Base-by-base conservation (phyloP, 1,140 invertebrate genomes). In the Aphaenogaster ashmeadi region DNA sequence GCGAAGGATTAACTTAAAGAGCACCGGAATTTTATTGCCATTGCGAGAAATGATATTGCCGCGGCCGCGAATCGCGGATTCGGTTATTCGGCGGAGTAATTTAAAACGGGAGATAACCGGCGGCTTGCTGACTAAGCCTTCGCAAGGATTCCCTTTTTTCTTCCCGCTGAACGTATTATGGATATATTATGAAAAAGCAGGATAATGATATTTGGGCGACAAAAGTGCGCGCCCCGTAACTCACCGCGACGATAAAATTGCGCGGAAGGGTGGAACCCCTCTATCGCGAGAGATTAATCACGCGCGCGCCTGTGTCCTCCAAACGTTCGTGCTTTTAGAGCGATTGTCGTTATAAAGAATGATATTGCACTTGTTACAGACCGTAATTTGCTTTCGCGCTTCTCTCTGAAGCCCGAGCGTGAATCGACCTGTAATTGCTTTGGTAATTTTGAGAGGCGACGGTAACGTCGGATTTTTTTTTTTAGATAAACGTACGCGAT, bases 1-100 rank as follows among this genome's bases (percentile, higher is more conserved):
- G 52, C 54, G 69, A 36, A 75, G 80, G 69, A 75, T 84, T 84
- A 84, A 38, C 72, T 74, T 84, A 84, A 84, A 69, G 41, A 27
- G 66, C 66, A 11, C 66, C n/a, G 66, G 41, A 69, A 75, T n/a
- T 75, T 81, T 81, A 81, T 81, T 69, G 69, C 47, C 52, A 36
- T 47, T 7, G 27, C 18, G 69, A 62, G n/a, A 75, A 74, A 84
- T 75, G 80, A 84, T 84, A 84, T 84, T 50, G 54, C 80, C 67
- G 67, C n/a, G 18, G 13, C n/a, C 27, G 18, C 62, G 60, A 80
- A 69, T 58, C 41, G 18, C 38, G 18, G 8, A 50, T 56, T 75
- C 69, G 80, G 27, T 84, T 75, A 84, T 74, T 74, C 18, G 41
- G 47, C 1, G 15, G 18, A 36, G 41, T 38, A 71, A 67, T 75